Base-by-base conservation (phyloP, 2,797 vertebrate species). In the Typhlichthys eigenmanni region DNA sequence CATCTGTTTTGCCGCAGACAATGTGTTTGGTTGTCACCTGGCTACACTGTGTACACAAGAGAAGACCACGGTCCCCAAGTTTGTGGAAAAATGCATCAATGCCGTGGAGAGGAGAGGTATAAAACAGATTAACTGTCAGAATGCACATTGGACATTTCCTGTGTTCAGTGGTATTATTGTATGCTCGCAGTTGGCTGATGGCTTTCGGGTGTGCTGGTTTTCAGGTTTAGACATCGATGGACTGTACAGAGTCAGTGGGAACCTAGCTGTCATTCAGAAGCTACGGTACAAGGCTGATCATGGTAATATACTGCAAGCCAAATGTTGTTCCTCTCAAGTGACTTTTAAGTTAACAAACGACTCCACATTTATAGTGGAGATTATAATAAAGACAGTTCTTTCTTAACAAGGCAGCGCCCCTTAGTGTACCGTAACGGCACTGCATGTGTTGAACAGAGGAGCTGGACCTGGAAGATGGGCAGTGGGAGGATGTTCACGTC, bases 401-500 rank as follows among this genome's bases (percentile, higher is more conserved):
- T 48, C 1, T 8, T 55, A 62, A 43, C 46, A 38, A 64, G 29
- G 3, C 64, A 56, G 76, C 56, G 55, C 81, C 81, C 68, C 55
- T 86, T 84, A 66, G 58, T 81, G 83, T 58, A n/a, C 32, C n/a
- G 1, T 66, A 54, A 84, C 0, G 10, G 10, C 71, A 62, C 5
- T 24, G 60, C 34, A 59, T 60, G 1, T 65, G 72, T 76, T 58
- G 0, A 3, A 0, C 91, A 98, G 97, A 98, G 0, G 95, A 98
- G 55, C 89, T 98, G 62, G 93, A 96, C 88, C 89, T 99, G 55
- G 95, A 97, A 14, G 95, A 97, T 0, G 95, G 96, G 5, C 94
- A 92, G 72, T 98, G 97, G 97, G 95, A 95, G 68, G 97, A 99
- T 17, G 91, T 97, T 53, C 96, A 99, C 0, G 96, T 98, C 57